Percentiles rank a stretch among this genome's conserved stretches.
Conservation (phyloP, 2,113 vertebrate genomes). For the Isichthys henryi region DNA sequence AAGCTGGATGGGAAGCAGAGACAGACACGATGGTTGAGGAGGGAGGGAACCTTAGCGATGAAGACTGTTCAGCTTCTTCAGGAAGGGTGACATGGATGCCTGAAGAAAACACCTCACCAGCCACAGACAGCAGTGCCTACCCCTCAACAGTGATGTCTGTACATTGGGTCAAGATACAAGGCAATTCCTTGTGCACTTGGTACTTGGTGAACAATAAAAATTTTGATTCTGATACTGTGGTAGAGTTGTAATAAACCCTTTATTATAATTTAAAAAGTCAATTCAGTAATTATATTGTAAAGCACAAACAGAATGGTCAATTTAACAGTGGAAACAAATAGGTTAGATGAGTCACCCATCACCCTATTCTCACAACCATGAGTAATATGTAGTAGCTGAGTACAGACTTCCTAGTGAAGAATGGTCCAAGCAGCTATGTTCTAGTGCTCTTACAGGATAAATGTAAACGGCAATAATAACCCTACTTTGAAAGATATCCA, state of each 20-base stretch:
- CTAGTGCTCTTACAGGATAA: neutral
- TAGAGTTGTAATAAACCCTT: neutral
- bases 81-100: neutral
- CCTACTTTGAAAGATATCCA: neutral
- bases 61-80: neutral
- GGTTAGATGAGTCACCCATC: neutral
- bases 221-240: neutral
- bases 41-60: neutral
- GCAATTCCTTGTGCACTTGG: neutral
- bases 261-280: neutral
- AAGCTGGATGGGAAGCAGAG: constrained; percentile 51
- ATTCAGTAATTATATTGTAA: neutral
- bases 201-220: neutral
- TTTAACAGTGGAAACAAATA: neutral
- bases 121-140: neutral
- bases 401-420: neutral
- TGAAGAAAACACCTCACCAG: neutral
- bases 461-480: neutral
- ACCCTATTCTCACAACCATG: neutral
- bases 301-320: neutral
- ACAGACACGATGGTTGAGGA: neutral
- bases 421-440: neutral
- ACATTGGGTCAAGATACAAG: neutral
- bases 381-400: neutral
- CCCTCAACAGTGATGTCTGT: neutral